These are phyloP conservation scores for Burhinus bistriatus DNA, from an alignment of 2,113 vertebrate genomes.

Conservation along the genomic window DNA sequence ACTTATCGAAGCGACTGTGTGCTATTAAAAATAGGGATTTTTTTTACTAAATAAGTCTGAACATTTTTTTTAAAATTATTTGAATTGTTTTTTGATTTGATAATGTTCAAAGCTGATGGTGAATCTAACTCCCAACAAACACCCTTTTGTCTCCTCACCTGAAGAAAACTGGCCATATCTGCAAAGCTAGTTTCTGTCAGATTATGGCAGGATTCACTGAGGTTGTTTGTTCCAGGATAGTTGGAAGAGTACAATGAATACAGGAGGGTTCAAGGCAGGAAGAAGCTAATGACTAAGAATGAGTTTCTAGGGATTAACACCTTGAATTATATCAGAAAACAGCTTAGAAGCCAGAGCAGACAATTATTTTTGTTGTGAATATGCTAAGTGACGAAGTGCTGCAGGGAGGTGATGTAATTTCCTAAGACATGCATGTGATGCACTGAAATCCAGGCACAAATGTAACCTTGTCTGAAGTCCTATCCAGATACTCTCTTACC, in stretches of 20 bases:
- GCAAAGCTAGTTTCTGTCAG: background rate
- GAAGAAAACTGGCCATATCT: background rate
- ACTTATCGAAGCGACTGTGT: background rate
- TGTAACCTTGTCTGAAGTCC: background rate
- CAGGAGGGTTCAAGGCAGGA: background rate
- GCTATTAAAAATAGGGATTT: background rate
- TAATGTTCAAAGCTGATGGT: background rate
- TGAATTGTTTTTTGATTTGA: background rate
- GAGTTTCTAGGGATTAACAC: background rate
- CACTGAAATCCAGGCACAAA: background rate
- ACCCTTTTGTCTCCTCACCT: background rate
- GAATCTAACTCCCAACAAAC: background rate
- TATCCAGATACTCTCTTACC: background rate
- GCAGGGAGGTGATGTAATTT: background rate
- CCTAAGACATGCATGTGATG: rapidly evolving
- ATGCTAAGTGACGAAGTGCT: background rate
- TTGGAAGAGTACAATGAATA: background rate
- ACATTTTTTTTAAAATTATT: background rate
- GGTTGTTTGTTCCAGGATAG: background rate
- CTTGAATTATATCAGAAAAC: background rate
- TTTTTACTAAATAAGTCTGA: background rate
- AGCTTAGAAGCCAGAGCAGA: background rate
- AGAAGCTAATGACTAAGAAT: background rate
- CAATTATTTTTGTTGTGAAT: background rate
- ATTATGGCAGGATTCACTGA: background rate